Conservation (phyloP, 2,888 invertebrate species). For the Sabatieria punctata region DNA sequence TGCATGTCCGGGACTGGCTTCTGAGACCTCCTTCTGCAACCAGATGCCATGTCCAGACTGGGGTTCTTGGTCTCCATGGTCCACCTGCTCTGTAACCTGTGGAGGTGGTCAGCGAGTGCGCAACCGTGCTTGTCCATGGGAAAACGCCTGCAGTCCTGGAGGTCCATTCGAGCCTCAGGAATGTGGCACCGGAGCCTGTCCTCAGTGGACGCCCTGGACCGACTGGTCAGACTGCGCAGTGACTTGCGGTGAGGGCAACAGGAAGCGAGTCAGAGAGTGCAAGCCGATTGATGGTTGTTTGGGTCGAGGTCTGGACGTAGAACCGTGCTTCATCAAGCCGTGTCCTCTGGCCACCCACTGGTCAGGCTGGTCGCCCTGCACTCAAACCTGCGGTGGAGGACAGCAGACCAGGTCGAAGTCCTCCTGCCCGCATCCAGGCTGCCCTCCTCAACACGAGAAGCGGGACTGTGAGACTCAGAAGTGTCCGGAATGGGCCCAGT, state of each 20-base stretch:
- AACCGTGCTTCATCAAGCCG: constrained; percentile 4
- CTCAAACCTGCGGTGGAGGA: constrained; percentile 10
- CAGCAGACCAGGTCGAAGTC: constrained; percentile 4
- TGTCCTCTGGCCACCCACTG: constrained; percentile 7
- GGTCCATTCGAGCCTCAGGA: constrained; percentile 1
- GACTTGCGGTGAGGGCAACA: constrained; percentile 7
- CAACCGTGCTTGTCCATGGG: constrained; percentile 5
- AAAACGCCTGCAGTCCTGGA: constrained; percentile 4
- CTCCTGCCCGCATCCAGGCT: constrained; percentile 7
- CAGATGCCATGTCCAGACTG: constrained; percentile 12
- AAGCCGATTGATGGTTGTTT: constrained; percentile 6
- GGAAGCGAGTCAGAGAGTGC: constrained; percentile 3
- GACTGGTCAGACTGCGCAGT: constrained; percentile 2
- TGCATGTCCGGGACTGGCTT: constrained; percentile 9
- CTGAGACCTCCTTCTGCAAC: constrained; percentile 9
- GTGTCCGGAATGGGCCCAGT: constrained; percentile 9
- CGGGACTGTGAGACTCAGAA: constrained; percentile 1
- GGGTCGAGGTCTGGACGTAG: constrained; percentile 7
- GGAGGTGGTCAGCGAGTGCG: constrained; percentile 5
- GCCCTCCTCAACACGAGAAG: constrained; percentile 8
- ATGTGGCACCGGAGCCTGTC: constrained; percentile 3
- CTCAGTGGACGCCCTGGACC: constrained; percentile 5
- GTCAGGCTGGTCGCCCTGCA: constrained; percentile 11
- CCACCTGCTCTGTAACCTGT: constrained; percentile 9
- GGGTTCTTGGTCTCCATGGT: constrained; percentile 11